Percentiles rank a stretch among this genome's conserved stretches.
These are phyloP conservation scores for Ophion ventricosus DNA, from an alignment of 2,888 invertebrate species.

Conservation along the genomic window DNA sequence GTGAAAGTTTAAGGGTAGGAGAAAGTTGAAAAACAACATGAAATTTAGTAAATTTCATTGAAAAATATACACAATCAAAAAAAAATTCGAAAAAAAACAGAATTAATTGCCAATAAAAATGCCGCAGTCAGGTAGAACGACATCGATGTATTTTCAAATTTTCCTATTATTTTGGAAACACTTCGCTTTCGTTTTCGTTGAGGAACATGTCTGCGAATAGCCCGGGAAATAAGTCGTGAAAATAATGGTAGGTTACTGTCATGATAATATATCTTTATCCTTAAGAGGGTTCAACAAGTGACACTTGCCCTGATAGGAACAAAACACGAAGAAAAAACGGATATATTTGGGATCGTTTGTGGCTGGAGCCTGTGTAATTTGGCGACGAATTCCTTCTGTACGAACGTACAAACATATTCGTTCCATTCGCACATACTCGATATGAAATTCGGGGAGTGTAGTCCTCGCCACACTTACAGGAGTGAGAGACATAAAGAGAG, in stretches of 20 bases:
- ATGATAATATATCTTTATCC: not conserved
- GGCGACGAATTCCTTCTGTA: not conserved
- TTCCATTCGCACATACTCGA: not conserved
- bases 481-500: not conserved
- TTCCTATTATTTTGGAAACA: not conserved
- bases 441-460: not conserved
- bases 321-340: not conserved
- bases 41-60: not conserved
- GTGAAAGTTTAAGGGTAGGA: not conserved
- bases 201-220: not conserved
- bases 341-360: not conserved
- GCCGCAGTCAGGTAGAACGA: not conserved
- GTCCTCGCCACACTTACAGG: not conserved
- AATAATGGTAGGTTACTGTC: not conserved
- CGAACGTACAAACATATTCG: not conserved
- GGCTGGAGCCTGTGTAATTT: not conserved
- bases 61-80: too few relatives aligned
- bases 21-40: not conserved
- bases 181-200: not conserved
- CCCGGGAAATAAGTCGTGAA: not conserved
- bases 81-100: too few relatives aligned
- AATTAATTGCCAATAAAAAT: not conserved
- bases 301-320: not conserved
- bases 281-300: not conserved
- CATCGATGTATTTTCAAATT: not conserved